Base-by-base conservation (phyloP, 2,888 invertebrate genomes). In the Norana najaformis region DNA sequence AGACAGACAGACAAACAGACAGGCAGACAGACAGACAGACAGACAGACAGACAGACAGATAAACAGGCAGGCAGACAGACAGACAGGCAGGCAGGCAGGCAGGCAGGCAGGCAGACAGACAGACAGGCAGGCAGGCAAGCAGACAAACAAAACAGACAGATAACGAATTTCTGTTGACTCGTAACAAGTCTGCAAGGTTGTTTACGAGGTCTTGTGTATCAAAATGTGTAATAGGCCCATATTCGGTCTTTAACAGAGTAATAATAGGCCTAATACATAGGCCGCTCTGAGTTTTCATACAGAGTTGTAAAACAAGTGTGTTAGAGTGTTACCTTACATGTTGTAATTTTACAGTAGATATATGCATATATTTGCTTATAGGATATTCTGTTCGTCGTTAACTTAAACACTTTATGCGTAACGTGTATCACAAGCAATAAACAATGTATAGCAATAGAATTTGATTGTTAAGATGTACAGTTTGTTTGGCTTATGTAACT, bases 401-500 rank as follows among this genome's bases (percentile, higher is more conserved):
- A 47, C 20, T 47, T 47, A 18, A 41, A 47, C 47, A 47, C 2
- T 47, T 47, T 47, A 69, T 69, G 69, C 69, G 35, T 85, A 36
- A 85, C 85, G 85, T 85, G 85, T 85, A 85, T 85, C 85, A 36
- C 36, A 85, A 85, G 85, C 85, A 85, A 85, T 85, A 85, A 85
- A 18, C 20, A 85, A 36, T 85, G 85, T 85, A 85, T 85, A 85
- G 85, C 85, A 85, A 85, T 85, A 85, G 35, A 23, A 85, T 23
- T 37, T 85, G 37, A 36, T 85, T 34, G 35, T 69, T 69, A 69
- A 69, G 11, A n/a, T 69, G 69, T 69, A 69, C n/a, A 69, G 30
- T 69, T 69, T 69, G 30, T 8, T 69, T 69, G 13, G n/a, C 30
- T 5, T 69, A n/a, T 69, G 69, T n/a, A 69, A 69, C n/a, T n/a